phyloP scores from a whole-genome alignment of 1,140 invertebrate genomes.

The Orussus abietinus region DNA sequence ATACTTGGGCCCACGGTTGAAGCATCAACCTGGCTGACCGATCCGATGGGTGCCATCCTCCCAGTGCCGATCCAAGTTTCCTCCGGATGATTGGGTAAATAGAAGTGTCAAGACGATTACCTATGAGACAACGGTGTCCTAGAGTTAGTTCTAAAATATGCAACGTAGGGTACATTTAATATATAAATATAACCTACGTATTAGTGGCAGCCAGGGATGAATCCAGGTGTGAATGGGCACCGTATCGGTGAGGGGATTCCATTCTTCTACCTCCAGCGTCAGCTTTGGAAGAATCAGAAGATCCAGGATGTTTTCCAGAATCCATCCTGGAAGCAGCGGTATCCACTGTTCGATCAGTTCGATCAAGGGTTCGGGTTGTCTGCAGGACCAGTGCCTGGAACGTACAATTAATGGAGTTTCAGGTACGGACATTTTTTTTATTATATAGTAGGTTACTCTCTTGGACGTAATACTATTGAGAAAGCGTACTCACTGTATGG shows the following conservation, averaged over 20 bases:
- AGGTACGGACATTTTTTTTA: neutral
- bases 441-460: too few relatives aligned
- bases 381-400: conserved; percentile 67
- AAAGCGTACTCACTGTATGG: conserved; percentile 58
- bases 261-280: conserved; percentile 76
- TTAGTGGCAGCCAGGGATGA: conserved; percentile 86
- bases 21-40: conserved; percentile 88
- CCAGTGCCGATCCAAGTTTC: conserved; percentile 83
- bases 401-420: conserved; percentile 9
- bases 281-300: conserved; percentile 78
- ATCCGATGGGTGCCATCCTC: conserved; percentile 90
- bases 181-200: conserved; percentile 53
- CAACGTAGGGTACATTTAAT: conserved; percentile 6
- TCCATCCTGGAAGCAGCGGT: conserved; percentile 75
- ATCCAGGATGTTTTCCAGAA: conserved; percentile 77
- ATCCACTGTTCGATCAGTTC: conserved; percentile 79
- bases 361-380: conserved; percentile 71
- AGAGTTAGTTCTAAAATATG: neutral
- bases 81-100: conserved; percentile 91
- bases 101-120: conserved; percentile 65
- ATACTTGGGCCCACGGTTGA: conserved; percentile 86
- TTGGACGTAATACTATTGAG: too few relatives aligned
- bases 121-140: conserved; percentile 29
- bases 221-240: conserved; percentile 96
- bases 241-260: conserved; percentile 93